These are phyloP conservation scores for Ischnus inquisitorius DNA, from an alignment of 2,888 invertebrate species.

Conservation along the genomic window DNA sequence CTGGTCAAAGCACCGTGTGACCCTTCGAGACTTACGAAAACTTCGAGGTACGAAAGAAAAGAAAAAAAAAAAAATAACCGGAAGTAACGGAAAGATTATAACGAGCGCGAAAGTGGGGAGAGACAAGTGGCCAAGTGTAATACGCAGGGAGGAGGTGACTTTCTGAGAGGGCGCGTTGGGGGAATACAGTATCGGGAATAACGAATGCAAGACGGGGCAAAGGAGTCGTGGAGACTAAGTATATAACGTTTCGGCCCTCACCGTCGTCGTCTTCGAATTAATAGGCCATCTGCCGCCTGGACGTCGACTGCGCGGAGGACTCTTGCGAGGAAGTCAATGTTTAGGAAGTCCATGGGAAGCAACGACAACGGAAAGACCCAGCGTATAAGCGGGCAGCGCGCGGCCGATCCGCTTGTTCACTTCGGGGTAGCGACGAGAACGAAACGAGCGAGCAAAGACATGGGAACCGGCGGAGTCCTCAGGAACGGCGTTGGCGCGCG, in stretches of 20 bases:
- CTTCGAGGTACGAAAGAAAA: too few relatives aligned
- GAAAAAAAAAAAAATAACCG: neutral
- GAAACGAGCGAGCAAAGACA: constrained; percentile 71
- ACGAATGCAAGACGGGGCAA: constrained; percentile 9
- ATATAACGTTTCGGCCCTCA: constrained; percentile 9
- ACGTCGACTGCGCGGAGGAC: constrained; percentile 60
- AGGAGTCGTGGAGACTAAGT: neutral
- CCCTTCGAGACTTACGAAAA: neutral
- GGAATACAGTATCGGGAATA: constrained; percentile 8
- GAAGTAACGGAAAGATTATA: constrained; percentile 37
- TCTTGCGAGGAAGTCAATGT: constrained; percentile 84
- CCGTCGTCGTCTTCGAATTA: constrained; percentile 79
- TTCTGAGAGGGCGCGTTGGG: neutral
- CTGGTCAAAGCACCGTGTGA: constrained; percentile 8
- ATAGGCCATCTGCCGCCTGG: constrained; percentile 83
- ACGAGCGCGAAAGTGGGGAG: neutral
- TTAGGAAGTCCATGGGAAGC: constrained; percentile 85
- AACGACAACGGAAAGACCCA: constrained; percentile 85
- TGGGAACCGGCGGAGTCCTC: constrained; percentile 80
- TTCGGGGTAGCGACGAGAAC: constrained; percentile 61
- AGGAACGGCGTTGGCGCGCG: constrained; percentile 60
- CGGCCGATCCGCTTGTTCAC: constrained; percentile 25
- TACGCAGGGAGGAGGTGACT: neutral
- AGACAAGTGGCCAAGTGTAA: constrained; percentile 3
- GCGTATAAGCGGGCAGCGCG: constrained; percentile 38